Conservation (phyloP, 2,797 vertebrate genomes). For the Xyrichtys novacula region DNA sequence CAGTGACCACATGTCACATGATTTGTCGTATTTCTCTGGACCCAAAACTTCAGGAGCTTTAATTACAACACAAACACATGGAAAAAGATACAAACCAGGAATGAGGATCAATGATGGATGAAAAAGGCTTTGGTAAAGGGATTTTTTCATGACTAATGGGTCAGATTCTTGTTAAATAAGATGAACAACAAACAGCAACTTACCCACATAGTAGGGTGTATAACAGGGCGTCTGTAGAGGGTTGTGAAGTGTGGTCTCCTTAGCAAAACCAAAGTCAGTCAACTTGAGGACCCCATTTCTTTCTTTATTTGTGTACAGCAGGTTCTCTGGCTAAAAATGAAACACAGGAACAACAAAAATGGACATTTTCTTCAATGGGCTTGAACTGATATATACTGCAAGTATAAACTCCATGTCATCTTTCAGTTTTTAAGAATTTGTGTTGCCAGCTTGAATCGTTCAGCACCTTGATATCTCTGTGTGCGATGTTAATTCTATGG, state of each 20-base stretch:
- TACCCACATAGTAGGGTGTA: conserved; percentile 99
- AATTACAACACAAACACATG: conserved; percentile 33
- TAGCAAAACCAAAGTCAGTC: conserved; percentile 98
- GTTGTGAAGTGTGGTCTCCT: conserved; percentile 95
- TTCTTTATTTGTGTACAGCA: conserved; percentile 93
- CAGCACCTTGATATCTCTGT: conserved; percentile 97
- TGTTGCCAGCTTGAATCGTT: background rate
- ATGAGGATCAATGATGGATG: conserved; percentile 13
- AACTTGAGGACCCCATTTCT: conserved; percentile 91
- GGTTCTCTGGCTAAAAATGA: conserved; percentile 92
- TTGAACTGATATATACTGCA: background rate
- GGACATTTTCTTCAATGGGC: background rate
- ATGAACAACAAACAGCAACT: conserved; percentile 65
- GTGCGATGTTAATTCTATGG: conserved; percentile 94
- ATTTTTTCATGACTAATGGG: background rate
- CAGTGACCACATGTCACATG: conserved; percentile 99
- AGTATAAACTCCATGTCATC: background rate
- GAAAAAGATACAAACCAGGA: background rate
- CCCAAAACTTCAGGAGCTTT: conserved; percentile 98
- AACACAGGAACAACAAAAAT: conserved; percentile 19
- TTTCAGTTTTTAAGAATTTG: background rate
- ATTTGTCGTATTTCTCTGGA: conserved; percentile 99
- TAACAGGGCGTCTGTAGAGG: conserved; percentile 97
- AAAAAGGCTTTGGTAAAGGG: background rate
- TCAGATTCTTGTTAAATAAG: background rate